Evolutionary conservation across 2,797 vertebrate genomes (phyloP).

Genomic region (Gallirallus australis): DNA sequence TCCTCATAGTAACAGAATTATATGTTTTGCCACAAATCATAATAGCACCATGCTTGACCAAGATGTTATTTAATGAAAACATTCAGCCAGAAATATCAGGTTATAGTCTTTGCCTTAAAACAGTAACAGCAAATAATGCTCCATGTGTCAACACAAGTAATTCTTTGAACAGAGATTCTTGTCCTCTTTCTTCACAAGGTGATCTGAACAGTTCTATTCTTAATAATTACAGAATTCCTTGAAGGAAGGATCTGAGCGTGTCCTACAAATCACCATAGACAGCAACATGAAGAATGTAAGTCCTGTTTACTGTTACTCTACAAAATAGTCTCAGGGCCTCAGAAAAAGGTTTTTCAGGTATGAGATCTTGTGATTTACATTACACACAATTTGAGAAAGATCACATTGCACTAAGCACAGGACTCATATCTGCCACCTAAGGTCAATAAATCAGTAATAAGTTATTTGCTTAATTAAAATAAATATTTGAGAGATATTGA

Average conservation of each 20-base stretch:
- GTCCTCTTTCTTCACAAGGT: background rate
- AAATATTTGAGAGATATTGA: background rate
- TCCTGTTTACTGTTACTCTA: background rate
- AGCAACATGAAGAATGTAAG: accelerated
- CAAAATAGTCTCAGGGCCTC: background rate
- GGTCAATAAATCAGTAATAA: background rate
- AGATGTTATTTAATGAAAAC: background rate
- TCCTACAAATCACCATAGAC: background rate
- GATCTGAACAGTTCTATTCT: background rate
- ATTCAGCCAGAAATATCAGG: background rate
- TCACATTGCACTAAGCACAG: background rate
- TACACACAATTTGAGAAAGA: background rate
- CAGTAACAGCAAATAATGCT: background rate
- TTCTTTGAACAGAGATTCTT: background rate
- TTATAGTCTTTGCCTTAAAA: background rate
- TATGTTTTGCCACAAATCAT: background rate
- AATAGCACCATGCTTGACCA: background rate
- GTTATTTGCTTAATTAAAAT: conserved; percentile 17
- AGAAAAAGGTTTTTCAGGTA: background rate
- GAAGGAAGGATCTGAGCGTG: background rate
- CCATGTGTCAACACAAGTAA: background rate
- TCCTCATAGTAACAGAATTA: background rate
- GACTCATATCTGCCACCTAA: background rate
- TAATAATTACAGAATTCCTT: background rate
- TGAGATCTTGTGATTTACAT: background rate